Conservation (phyloP, 2,797 vertebrate genomes). For the Propithecus deckenii region DNA sequence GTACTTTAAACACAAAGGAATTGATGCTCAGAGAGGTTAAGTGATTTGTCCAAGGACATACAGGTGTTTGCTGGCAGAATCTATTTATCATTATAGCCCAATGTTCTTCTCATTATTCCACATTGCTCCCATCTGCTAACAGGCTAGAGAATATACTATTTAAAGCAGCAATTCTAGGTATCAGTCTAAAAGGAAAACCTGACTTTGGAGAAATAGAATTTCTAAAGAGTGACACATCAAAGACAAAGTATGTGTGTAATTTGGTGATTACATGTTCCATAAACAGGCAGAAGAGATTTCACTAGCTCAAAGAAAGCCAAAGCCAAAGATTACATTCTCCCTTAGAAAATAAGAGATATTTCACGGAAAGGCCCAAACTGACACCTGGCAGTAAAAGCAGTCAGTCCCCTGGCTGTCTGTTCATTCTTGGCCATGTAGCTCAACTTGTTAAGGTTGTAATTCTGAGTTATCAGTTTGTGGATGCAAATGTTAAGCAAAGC, state of each 20-base stretch:
- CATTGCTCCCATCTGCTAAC: not conserved
- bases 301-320: conserved; percentile 48
- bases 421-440: not conserved
- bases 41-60: conserved; percentile 6
- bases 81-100: not conserved
- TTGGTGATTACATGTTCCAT: conserved; percentile 37
- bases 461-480: conserved; percentile 19
- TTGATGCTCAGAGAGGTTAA: not conserved
- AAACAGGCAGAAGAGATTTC: not conserved
- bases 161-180: not conserved
- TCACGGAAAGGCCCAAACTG: not conserved
- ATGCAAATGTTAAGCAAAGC: conserved; percentile 65
- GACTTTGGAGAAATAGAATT: conserved; percentile 45
- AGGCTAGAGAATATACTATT: not conserved
- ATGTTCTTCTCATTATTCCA: not conserved
- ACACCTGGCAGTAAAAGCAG: not conserved
- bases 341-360: not conserved
- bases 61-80: not conserved
- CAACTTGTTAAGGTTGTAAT: not conserved
- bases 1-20: not conserved
- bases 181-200: conserved; percentile 20
- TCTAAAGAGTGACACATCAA: conserved; percentile 39
- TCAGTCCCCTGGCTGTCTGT: not conserved
- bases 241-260: not conserved
- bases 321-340: not conserved